phyloP scores from a whole-genome alignment of 2,888 invertebrate species.

The Neoascia interrupta region DNA sequence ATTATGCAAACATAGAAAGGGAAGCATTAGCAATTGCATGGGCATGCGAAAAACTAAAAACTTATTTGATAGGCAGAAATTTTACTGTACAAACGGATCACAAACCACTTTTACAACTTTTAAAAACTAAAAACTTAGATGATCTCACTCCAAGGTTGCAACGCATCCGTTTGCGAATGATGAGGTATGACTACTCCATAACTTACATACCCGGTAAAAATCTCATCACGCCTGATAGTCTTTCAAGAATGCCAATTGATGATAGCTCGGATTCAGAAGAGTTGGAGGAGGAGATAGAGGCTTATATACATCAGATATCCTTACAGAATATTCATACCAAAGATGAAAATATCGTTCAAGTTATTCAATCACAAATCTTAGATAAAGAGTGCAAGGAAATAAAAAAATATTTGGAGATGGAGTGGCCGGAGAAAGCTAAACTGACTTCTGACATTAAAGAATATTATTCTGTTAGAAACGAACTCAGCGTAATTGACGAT shows the following conservation, averaged over 20 bases:
- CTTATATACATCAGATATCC: constrained; percentile 3
- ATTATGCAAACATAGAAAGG: constrained; percentile 20
- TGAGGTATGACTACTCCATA: constrained; percentile 8
- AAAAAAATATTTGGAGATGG: not conserved
- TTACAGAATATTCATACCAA: constrained; percentile 15
- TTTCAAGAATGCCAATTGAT: constrained; percentile 12
- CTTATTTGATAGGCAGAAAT: constrained; percentile 15
- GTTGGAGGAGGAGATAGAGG: constrained; percentile 8
- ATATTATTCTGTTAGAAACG: constrained; percentile 10
- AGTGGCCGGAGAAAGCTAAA: not conserved
- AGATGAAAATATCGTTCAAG: constrained; percentile 7
- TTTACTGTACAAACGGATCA: constrained; percentile 16
- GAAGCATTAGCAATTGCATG: constrained; percentile 16
- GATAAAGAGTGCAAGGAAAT: not conserved
- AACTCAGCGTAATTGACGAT: constrained; percentile 14
- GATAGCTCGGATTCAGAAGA: constrained; percentile 1
- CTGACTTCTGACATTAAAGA: not conserved
- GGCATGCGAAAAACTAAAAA: constrained; percentile 9
- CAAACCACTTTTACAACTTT: constrained; percentile 6
- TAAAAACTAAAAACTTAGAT: constrained; percentile 10
- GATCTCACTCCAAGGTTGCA: constrained; percentile 7
- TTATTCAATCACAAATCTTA: constrained; percentile 4
- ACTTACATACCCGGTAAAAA: constrained; percentile 16
- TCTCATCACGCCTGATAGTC: constrained; percentile 5
- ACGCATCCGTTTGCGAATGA: constrained; percentile 12